phyloP scores from a whole-genome alignment of 1,140 invertebrate species.

The Ips nitidus region DNA sequence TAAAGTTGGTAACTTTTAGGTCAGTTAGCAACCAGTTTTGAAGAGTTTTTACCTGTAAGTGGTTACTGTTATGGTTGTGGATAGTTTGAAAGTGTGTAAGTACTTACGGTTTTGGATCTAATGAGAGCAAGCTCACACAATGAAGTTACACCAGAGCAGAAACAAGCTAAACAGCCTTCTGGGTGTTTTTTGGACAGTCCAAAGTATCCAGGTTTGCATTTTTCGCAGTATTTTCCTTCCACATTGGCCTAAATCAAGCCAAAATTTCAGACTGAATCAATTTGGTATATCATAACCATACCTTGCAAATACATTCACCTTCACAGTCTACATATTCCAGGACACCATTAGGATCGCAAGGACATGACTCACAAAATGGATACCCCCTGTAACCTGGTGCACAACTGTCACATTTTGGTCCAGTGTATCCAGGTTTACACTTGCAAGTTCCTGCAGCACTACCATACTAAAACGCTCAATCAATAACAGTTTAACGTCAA shows the following conservation, averaged over 20 bases:
- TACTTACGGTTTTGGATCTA: constrained; percentile 59
- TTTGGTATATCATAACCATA: constrained; percentile 40
- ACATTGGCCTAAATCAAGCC: constrained; percentile 63
- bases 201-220: constrained; percentile 83
- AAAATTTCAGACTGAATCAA: background rate
- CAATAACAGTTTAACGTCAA: background rate
- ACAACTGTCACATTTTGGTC: constrained; percentile 81
- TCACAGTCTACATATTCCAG: constrained; percentile 69
- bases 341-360: constrained; percentile 78
- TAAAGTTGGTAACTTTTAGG: constrained; percentile 56
- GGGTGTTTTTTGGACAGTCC: constrained; percentile 73
- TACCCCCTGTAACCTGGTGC: constrained; percentile 77
- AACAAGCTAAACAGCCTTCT: constrained; percentile 85
- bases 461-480: constrained; percentile 42
- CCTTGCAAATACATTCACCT: constrained; percentile 85
- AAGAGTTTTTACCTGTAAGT: constrained; percentile 57
- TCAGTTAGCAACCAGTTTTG: constrained; percentile 68
- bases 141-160: constrained; percentile 85
- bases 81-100: background rate
- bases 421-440: constrained; percentile 81
- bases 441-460: constrained; percentile 70
- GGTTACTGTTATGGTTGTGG: background rate
- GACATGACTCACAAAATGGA: constrained; percentile 78
- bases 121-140: constrained; percentile 68
- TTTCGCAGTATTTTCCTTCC: constrained; percentile 75